A percentile compares a stretch with the other conserved stretches of the same genome.
Conservation (phyloP, 2,113 vertebrate genomes). For the Pangasianodon hypophthalmus region DNA sequence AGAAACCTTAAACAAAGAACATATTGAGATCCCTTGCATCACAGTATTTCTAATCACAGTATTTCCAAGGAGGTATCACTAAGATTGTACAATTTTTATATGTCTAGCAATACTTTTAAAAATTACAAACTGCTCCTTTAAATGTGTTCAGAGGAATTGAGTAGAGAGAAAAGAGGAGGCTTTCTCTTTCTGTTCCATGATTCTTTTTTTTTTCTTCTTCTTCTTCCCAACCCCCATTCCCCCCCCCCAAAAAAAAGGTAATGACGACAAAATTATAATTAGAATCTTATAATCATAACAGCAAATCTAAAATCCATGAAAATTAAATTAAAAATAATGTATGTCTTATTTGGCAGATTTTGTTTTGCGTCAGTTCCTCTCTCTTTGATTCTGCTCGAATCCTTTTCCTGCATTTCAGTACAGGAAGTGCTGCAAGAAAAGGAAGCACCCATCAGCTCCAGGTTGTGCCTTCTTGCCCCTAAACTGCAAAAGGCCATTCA, state of each 20-base stretch:
- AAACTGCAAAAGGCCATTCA: not conserved
- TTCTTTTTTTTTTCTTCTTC: not conserved
- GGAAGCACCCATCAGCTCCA: not conserved
- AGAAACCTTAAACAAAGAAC: not conserved
- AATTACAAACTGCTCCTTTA: not conserved
- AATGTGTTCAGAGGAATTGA: not conserved
- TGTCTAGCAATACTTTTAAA: not conserved
- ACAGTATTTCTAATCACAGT: not conserved
- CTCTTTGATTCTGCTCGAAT: not conserved
- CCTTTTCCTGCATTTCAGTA: not conserved
- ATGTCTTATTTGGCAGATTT: not conserved
- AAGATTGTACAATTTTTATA: not conserved
- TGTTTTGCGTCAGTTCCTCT: not conserved
- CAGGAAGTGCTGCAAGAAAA: not conserved
- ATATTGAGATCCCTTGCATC: not conserved
- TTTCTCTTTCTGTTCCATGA: not conserved
- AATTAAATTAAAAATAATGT: too few relatives aligned
- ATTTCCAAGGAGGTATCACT: not conserved
- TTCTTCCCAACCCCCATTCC: not conserved
- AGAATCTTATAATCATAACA: not conserved
- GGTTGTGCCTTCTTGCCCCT: not conserved
- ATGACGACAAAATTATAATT: too few relatives aligned
- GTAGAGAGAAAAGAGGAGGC: not conserved
- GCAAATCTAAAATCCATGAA: not conserved
- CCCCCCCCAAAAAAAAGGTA: too few relatives aligned